A percentile compares a stretch with the other conserved stretches of the same genome.
These are phyloP conservation scores for Clinocottus analis DNA, from an alignment of 2,113 vertebrate species.

Conservation along the genomic window DNA sequence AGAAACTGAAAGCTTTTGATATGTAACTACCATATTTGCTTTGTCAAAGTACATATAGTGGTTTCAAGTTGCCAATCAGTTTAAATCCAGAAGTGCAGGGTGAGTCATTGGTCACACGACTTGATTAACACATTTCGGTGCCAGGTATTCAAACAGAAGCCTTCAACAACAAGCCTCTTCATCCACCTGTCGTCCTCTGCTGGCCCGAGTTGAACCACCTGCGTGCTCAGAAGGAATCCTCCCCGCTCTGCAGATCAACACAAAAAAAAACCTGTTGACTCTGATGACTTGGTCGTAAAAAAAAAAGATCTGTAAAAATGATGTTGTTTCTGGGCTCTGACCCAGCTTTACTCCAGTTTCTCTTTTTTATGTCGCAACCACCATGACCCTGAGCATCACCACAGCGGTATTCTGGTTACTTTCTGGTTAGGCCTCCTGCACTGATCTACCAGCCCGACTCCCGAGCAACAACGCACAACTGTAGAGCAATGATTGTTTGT, in stretches of 20 bases:
- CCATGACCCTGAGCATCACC: constrained; percentile 84
- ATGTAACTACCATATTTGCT: background rate
- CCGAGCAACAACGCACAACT: background rate
- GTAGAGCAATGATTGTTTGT: background rate
- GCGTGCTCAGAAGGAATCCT: background rate
- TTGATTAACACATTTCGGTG: background rate
- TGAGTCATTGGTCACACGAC: background rate
- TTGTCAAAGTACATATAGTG: too few relatives aligned
- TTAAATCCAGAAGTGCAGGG: background rate
- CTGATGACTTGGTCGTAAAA: background rate
- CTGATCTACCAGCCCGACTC: constrained; percentile 19
- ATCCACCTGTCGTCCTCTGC: background rate
- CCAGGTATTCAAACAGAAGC: background rate
- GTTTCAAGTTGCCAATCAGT: background rate
- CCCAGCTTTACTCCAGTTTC: constrained; percentile 53
- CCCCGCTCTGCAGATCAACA: background rate
- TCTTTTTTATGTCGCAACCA: constrained; percentile 80
- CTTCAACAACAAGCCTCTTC: background rate
- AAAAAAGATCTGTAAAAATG: background rate
- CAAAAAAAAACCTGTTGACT: too few relatives aligned
- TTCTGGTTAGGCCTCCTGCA: constrained; percentile 79
- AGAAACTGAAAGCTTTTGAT: constrained; percentile 2
- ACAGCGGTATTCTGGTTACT: constrained; percentile 87
- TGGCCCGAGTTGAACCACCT: background rate
- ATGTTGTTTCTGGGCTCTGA: constrained; percentile 31